phyloP scores from a whole-genome alignment of 2,113 vertebrate genomes.

The Daboia siamensis region DNA sequence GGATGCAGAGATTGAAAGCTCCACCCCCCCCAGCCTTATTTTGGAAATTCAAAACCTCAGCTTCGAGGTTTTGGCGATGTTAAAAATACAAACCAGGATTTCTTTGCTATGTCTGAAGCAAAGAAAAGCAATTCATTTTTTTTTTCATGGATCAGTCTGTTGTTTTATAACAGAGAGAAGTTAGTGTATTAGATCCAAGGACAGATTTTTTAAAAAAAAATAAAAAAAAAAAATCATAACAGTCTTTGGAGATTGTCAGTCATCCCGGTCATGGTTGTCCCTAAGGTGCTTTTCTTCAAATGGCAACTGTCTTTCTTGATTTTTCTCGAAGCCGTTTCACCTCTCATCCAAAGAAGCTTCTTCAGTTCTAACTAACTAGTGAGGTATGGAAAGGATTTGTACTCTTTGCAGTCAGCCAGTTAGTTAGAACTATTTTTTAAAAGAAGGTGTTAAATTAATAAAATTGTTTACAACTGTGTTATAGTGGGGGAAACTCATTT shows the following conservation, averaged over 20 bases:
- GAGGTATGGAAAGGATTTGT: neutral
- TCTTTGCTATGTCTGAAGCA: neutral
- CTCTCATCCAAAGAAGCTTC: neutral
- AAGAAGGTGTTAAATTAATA: neutral
- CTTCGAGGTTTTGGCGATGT: neutral
- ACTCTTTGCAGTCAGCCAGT: neutral
- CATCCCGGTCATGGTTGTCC: no score
- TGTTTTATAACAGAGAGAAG: neutral
- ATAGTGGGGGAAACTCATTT: neutral
- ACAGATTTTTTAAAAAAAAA: neutral
- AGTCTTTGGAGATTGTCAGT: no score
- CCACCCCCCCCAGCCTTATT: neutral
- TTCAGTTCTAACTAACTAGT: neutral
- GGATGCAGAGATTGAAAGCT: neutral
- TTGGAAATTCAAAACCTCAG: neutral
- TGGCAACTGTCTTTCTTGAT: neutral
- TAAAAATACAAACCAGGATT: neutral
- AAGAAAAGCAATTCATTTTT: neutral
- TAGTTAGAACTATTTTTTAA: neutral
- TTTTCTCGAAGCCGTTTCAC: neutral
- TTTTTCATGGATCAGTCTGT: neutral
- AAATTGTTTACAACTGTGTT: neutral
- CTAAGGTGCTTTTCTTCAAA: neutral
- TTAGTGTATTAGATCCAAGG: neutral
- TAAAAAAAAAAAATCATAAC: no score